A percentile compares a stretch with the other conserved stretches of the same genome.
Evolutionary conservation across 2,797 vertebrate species (phyloP).

Genomic region (Discoglossus pictus): DNA sequence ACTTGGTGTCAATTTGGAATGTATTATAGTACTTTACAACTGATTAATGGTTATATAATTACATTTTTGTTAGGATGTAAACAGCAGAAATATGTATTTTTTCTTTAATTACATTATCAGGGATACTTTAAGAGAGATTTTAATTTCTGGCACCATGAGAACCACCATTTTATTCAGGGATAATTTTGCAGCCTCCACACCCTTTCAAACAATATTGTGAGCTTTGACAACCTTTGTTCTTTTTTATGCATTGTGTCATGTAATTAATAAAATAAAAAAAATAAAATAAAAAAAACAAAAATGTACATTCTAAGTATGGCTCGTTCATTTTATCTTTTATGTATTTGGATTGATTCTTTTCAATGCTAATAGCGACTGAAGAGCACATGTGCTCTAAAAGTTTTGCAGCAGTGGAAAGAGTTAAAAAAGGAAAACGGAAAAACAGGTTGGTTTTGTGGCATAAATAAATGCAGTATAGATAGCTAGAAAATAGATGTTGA

Average conservation of each 20-base stretch:
- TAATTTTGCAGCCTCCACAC: conserved; percentile 53
- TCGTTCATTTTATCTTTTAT: conserved; percentile 55
- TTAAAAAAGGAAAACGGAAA: conserved; percentile 52
- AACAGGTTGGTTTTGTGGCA: conserved; percentile 55
- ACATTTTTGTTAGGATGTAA: not conserved
- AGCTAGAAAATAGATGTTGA: conserved; percentile 56
- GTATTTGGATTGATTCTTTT: conserved; percentile 46
- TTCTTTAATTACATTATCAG: conserved; percentile 20
- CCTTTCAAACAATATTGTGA: conserved; percentile 43
- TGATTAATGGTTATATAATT: too few relatives aligned
- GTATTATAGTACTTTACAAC: too few relatives aligned
- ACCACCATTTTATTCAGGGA: conserved; percentile 56
- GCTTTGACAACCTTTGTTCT: conserved; percentile 33
- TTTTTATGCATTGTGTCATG: conserved; percentile 44
- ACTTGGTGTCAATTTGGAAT: too few relatives aligned
- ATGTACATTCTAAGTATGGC: conserved; percentile 48
- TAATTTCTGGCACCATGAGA: conserved; percentile 15
- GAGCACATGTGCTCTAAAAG: not conserved
- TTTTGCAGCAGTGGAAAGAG: conserved; percentile 13
- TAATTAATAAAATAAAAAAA: conserved; percentile 38
- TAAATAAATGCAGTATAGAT: conserved; percentile 56
- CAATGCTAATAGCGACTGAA: not conserved
- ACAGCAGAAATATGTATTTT: not conserved
- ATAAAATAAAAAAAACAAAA: conserved; percentile 3
- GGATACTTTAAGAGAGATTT: conserved; percentile 20